Evolutionary conservation across 2,797 vertebrate species (phyloP), one percentile per base, ranked within the genome.

Genomic region (Menidia menidia): DNA sequence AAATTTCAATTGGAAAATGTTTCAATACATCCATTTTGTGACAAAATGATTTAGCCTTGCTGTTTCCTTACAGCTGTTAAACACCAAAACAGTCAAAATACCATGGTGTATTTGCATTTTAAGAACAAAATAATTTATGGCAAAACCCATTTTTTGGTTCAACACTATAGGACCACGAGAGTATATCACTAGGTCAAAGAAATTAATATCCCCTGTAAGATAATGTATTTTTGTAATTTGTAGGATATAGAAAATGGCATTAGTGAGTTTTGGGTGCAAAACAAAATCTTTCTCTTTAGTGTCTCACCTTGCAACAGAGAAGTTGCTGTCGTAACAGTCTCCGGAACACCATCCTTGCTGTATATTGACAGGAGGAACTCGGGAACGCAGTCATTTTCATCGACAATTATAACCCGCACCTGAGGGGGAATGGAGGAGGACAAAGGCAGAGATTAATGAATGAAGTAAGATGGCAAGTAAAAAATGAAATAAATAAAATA

Each of bases 291-390:
- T 59, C n/a, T 60, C 32, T 31, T 51, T n/a, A 6, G 2, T 4
- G n/a, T 75, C 89, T 88, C 86, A 96, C 96, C 96, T 94, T 97
- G 96, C 56, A 97, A 87, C 84, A 96, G 92, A 2, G 93, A 95
- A 18, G 97, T 97, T 78, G 96, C 95, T 57, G 94, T 94, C 64
- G 95, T 90, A 87, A 97, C 96, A 0, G 94, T 96, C 90, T 97
- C 96, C 13, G 93, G 95, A 53, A 96, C 93, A 18, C 87, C 91
- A 0, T 95, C 93, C 87, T 96, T 95, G 88, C 93, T 96, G 89
- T 95, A 97, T 82, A 97, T 96, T 3, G 94, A 95, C 90, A 96
- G 95, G 61, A 95, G 93, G 89, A 97, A 97, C 91, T 96, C 95
- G 0, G 95, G 95, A 56, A 94, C 87, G 18, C 95, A 97, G 87